Conservation (phyloP, 2,888 invertebrate genomes). For the Amaurobius ferox region DNA sequence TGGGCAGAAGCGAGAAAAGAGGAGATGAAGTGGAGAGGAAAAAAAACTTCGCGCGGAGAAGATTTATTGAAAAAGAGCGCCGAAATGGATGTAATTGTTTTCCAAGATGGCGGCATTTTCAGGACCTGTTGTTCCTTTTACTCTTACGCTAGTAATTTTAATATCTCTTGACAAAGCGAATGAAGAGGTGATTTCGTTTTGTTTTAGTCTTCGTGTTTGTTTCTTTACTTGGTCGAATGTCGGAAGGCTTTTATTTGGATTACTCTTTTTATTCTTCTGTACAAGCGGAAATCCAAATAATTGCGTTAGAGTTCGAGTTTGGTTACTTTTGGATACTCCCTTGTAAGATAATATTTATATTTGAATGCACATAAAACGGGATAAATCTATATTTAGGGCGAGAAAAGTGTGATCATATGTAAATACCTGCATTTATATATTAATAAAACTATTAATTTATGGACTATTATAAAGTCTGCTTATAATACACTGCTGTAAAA, state of each 20-base stretch:
- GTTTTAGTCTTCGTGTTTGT: background rate
- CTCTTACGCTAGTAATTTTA: conserved; percentile 13
- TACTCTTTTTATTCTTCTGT: background rate
- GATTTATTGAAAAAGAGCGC: conserved; percentile 70
- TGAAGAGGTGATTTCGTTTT: background rate
- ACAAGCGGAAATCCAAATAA: background rate
- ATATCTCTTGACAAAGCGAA: conserved; percentile 2
- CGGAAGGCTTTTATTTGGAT: background rate
- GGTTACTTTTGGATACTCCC: too few relatives aligned
- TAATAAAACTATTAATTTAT: too few relatives aligned
- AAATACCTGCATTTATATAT: too few relatives aligned
- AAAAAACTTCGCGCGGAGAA: conserved; percentile 24
- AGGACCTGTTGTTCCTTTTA: conserved; percentile 63
- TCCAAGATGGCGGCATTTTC: conserved; percentile 48
- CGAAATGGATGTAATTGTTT: conserved; percentile 61
- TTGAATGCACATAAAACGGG: too few relatives aligned
- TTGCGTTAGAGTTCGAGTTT: background rate
- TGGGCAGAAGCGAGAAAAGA: conserved; percentile 27
- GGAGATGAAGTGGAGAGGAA: conserved; percentile 10
- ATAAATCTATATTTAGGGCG: too few relatives aligned
- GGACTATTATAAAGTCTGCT: too few relatives aligned
- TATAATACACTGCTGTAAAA: too few relatives aligned
- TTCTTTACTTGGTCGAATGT: background rate
- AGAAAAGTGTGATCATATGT: too few relatives aligned
- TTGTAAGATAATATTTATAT: too few relatives aligned